Evolutionary conservation across 1,140 invertebrate genomes (phyloP).

Genomic region (Mylabris phalerata): DNA sequence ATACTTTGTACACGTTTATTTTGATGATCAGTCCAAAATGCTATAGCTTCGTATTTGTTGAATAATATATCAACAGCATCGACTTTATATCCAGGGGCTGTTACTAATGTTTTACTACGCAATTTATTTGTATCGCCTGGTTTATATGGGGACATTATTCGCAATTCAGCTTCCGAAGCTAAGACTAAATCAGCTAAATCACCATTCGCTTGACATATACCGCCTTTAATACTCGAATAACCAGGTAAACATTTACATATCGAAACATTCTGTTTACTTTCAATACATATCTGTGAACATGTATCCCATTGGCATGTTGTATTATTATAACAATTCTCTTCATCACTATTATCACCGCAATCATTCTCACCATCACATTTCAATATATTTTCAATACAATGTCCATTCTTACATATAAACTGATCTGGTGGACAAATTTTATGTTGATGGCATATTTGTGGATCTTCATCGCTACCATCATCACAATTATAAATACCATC

Average conservation of each 20-base stretch:
- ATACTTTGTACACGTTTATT: constrained; percentile 42
- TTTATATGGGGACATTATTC: constrained; percentile 56
- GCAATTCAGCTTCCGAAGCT: constrained; percentile 57
- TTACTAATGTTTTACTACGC: constrained; percentile 33
- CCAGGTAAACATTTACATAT: constrained; percentile 62
- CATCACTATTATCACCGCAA: constrained; percentile 62
- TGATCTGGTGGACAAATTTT: constrained; percentile 54
- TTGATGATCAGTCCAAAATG: constrained; percentile 51
- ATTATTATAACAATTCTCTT: constrained; percentile 43
- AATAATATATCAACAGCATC: constrained; percentile 52
- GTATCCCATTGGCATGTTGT: constrained; percentile 55
- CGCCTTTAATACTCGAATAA: constrained; percentile 49
- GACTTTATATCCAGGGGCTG: constrained; percentile 40
- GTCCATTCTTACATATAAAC: constrained; percentile 65
- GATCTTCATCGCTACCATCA: constrained; percentile 69
- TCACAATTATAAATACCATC: constrained; percentile 64
- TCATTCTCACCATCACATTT: constrained; percentile 61
- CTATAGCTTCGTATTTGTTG: constrained; percentile 40
- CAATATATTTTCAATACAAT: constrained; percentile 69
- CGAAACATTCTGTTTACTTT: constrained; percentile 54
- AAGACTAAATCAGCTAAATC: constrained; percentile 53
- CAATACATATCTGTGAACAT: constrained; percentile 69
- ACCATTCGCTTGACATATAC: constrained; percentile 51
- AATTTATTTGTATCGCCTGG: constrained; percentile 43
- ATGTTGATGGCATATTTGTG: constrained; percentile 46